Evolutionary conservation across 53 echinoderm and acorn worm genomes (phyloP), one percentile per base, ranked within the genome.

Genomic region (Stichopus horrens): DNA sequence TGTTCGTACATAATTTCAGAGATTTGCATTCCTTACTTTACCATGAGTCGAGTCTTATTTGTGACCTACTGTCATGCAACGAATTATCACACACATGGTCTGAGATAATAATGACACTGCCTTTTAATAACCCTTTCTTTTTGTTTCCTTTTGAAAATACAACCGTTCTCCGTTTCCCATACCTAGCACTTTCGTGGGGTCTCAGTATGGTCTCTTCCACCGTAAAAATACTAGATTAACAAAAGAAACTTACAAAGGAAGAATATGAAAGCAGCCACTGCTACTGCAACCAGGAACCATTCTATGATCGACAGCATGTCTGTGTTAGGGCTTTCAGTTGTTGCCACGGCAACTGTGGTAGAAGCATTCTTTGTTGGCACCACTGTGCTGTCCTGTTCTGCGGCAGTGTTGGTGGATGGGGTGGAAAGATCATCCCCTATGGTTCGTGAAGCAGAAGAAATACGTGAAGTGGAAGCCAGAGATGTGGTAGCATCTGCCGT

Each of bases 271-370:
- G 86, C 74, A 9, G 86, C 74, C 7, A 86, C 53, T 54, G 86
- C 73, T 10, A 91, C 91, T 58, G 91, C 91, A 58, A 91, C 74
- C 67, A 88, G 88, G 53, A 91, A 91, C 91, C 91, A 91, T 75
- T 91, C 75, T 52, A 91, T 23, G 51, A 91, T 82, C 18, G 91
- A 88, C 13, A 91, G 88, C 52, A 10, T 60, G 83, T 68, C 37
- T 56, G 84, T 57, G 83, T 83, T 52, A 76, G 85, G 37, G 66
- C 56, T 5, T 66, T 9, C 58, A 21, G 52, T n/a, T 52, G 86
- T 60, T 63, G 63, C 63, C 63, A 63, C 16, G 14, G 63, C 16
- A 63, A 63, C 63, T 63, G 63, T 16, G 5, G 63, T 13, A 63
- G 63, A 63, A 13, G 63, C 10, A 13, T 10, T 63, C 10, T 10